Evolutionary conservation across 2,113 vertebrate genomes (phyloP).

Genomic region (Sapayoa aenigma): DNA sequence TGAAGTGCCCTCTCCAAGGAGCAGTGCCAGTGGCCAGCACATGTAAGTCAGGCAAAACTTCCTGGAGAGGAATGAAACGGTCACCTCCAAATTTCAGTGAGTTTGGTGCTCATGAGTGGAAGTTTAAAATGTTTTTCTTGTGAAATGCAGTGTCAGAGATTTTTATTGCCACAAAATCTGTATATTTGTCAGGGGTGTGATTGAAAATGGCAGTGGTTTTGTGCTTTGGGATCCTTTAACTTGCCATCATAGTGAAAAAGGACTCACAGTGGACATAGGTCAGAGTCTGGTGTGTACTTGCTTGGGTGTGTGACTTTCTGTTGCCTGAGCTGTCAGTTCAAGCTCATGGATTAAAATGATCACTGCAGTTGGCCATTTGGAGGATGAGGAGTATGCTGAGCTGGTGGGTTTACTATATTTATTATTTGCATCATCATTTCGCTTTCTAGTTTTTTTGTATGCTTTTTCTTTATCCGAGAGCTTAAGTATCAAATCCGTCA

Average conservation of each 20-base stretch:
- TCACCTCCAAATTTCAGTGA: not conserved
- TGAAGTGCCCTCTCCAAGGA: not conserved
- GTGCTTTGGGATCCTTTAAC: not conserved
- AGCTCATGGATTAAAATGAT: not conserved
- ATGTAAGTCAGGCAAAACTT: not conserved
- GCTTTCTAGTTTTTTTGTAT: not conserved
- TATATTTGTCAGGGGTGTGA: not conserved
- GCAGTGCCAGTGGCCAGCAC: not conserved
- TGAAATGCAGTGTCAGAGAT: not conserved
- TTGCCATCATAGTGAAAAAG: accelerated
- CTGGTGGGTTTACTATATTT: not conserved
- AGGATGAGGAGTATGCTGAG: not conserved
- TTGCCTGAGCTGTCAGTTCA: not conserved
- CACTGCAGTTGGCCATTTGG: not conserved
- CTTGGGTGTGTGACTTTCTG: not conserved
- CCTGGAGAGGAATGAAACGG: not conserved
- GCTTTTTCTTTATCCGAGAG: not conserved
- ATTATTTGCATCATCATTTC: not conserved
- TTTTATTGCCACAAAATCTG: not conserved
- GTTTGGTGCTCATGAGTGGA: not conserved
- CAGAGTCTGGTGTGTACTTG: not conserved
- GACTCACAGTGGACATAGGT: not conserved
- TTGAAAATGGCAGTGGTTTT: not conserved
- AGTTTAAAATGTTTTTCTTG: not conserved
- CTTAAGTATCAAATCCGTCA: not conserved